A percentile compares a stretch with the other conserved stretches of the same genome.
Evolutionary conservation across 2,113 vertebrate species (phyloP).

Genomic region (Cyanistes caeruleus): DNA sequence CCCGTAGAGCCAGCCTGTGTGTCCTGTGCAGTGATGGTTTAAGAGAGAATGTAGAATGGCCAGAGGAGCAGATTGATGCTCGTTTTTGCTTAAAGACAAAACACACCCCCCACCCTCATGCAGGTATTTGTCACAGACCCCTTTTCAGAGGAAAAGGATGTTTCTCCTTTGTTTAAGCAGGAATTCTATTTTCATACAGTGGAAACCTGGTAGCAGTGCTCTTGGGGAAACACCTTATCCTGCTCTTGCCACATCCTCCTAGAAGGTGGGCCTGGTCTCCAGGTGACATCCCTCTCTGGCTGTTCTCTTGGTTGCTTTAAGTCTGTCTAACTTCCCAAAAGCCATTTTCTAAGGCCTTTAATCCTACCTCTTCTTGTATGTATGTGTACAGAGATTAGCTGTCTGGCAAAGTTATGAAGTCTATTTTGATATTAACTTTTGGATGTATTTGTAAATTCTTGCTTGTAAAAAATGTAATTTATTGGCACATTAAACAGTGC

Average conservation of each 20-base stretch:
- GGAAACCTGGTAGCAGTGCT: not conserved
- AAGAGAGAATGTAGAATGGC: not conserved
- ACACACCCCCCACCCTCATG: accelerated
- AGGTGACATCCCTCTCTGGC: no score
- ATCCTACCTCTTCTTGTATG: slow-evolving; percentile 16
- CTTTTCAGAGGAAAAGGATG: not conserved
- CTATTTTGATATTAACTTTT: slow-evolving; percentile 47
- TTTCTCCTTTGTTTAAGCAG: not conserved
- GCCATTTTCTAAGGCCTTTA: slow-evolving; percentile 2
- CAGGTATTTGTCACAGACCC: not conserved
- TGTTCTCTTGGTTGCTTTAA: not conserved
- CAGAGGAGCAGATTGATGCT: not conserved
- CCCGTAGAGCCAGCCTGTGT: accelerated
- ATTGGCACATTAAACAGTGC: slow-evolving; percentile 2
- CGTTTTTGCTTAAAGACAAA: not conserved
- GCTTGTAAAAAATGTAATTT: slow-evolving; percentile 26
- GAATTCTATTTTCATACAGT: not conserved
- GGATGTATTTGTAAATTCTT: slow-evolving; percentile 29
- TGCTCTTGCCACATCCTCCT: not conserved
- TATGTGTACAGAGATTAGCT: slow-evolving; percentile 3
- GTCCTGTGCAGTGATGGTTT: not conserved
- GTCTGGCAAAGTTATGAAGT: not conserved
- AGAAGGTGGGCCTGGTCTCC: no score
- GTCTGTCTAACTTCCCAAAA: not conserved
- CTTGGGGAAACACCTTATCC: not conserved